Evolutionary conservation across 2,888 invertebrate genomes (phyloP).

Genomic region (Drosophila ustulata): DNA sequence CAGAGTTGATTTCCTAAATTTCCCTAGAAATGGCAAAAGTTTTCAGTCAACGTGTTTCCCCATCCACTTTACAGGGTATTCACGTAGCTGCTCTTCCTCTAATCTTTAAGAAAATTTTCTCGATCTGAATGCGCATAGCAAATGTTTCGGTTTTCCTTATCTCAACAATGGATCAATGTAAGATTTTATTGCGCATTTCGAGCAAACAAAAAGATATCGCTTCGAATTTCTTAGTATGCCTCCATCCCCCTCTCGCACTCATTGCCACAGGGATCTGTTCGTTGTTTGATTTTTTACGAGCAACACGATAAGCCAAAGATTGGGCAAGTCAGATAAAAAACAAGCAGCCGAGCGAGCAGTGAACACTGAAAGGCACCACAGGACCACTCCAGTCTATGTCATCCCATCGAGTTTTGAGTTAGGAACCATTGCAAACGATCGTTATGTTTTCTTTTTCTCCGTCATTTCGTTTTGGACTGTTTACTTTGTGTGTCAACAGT

Average conservation of each 20-base stretch:
- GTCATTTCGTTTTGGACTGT: slow-evolving; percentile 30
- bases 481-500: slow-evolving; percentile 63
- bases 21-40: too few relatives aligned
- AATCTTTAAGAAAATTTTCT: background rate
- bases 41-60: too few relatives aligned
- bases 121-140: slow-evolving; percentile 3
- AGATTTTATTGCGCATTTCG: slow-evolving; percentile 58
- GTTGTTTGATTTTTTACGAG: slow-evolving; percentile 34
- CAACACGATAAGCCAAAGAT: slow-evolving; percentile 48
- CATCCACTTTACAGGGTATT: slow-evolving; percentile 18
- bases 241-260: background rate
- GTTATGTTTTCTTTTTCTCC: slow-evolving; percentile 15
- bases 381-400: slow-evolving; percentile 37
- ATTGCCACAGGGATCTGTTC: slow-evolving; percentile 32
- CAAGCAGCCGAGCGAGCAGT: slow-evolving; percentile 1
- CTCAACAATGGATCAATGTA: slow-evolving; percentile 40
- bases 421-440: slow-evolving; percentile 18
- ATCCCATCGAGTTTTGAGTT: slow-evolving; percentile 42
- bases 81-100: background rate
- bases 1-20: too few relatives aligned
- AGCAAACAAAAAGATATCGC: slow-evolving; percentile 49
- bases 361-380: slow-evolving; percentile 33
- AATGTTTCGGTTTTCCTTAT: slow-evolving; percentile 37
- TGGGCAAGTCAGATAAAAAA: slow-evolving; percentile 30
- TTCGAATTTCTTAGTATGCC: slow-evolving; percentile 45